Conservation (phyloP, 2,113 vertebrate genomes). For the Onychostruthus taczanowskii region DNA sequence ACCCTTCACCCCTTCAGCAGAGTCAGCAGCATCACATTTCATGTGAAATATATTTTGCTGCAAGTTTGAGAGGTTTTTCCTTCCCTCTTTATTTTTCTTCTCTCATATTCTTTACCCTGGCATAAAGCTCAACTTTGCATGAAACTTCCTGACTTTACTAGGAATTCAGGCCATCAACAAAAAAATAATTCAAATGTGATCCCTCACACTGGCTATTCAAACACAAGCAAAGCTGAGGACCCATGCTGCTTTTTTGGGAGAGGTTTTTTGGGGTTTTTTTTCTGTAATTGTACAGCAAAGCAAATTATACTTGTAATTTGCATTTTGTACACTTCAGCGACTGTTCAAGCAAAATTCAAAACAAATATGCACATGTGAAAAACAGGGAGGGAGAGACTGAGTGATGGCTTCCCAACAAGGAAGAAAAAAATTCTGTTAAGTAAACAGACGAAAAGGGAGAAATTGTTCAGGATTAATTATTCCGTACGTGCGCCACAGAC, state of each 20-base stretch:
- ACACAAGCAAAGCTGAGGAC: conserved; percentile 30
- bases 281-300: conserved; percentile 50
- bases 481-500: not conserved
- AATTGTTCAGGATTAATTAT: conserved; percentile 30
- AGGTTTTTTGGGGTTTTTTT: not conserved
- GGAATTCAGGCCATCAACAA: conserved; percentile 9
- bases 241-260: not conserved
- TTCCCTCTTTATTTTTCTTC: conserved; percentile 42
- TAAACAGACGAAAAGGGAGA: conserved; percentile 53
- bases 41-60: not conserved
- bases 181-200: conserved; percentile 4
- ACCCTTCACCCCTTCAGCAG: not conserved
- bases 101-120: conserved; percentile 3
- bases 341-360: conserved; percentile 70
- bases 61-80: not conserved
- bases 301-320: conserved; percentile 60
- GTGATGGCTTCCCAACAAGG: conserved; percentile 16
- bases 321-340: conserved; percentile 66
- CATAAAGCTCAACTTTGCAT: not conserved
- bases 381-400: not conserved
- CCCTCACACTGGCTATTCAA: not conserved
- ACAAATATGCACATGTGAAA: conserved; percentile 48
- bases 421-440: conserved; percentile 36
- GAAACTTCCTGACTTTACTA: conserved; percentile 27
- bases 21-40: not conserved